These are phyloP conservation scores for Crotalus helleri DNA, from an alignment of 2,113 vertebrate genomes.

Conservation along the genomic window DNA sequence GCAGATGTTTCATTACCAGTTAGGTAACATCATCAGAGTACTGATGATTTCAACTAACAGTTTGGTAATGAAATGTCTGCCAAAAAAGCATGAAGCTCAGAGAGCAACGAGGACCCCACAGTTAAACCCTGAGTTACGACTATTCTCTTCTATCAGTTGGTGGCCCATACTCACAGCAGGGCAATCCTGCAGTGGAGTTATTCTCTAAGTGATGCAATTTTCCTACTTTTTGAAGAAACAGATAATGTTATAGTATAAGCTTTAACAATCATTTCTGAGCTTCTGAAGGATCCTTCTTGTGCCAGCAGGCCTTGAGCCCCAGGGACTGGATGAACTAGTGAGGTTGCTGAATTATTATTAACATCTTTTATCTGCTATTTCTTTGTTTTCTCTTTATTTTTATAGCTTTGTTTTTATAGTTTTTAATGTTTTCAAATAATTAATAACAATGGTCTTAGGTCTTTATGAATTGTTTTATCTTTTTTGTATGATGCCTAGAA, in stretches of 20 bases:
- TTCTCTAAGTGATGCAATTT: neutral
- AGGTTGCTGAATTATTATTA: neutral
- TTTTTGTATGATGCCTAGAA: neutral
- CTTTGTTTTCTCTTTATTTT: neutral
- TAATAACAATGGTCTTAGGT: neutral
- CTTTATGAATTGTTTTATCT: neutral
- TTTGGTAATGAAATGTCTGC: neutral
- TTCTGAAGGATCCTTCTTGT: neutral
- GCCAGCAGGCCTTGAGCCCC: neutral
- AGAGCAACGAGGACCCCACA: neutral
- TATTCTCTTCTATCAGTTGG: neutral
- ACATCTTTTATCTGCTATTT: neutral
- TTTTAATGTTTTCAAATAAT: neutral
- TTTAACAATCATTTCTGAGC: neutral
- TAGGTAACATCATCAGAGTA: neutral
- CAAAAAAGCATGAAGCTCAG: neutral
- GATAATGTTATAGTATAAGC: neutral
- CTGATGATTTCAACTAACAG: neutral
- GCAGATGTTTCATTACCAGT: neutral
- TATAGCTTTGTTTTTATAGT: neutral
- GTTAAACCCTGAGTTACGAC: neutral
- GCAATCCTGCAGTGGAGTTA: neutral
- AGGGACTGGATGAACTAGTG: neutral
- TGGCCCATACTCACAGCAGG: neutral
- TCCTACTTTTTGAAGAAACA: neutral